A percentile compares a stretch with the other conserved stretches of the same genome.
phyloP scores from a whole-genome alignment of 1,140 invertebrate genomes.

The Drosophila virilis region DNA sequence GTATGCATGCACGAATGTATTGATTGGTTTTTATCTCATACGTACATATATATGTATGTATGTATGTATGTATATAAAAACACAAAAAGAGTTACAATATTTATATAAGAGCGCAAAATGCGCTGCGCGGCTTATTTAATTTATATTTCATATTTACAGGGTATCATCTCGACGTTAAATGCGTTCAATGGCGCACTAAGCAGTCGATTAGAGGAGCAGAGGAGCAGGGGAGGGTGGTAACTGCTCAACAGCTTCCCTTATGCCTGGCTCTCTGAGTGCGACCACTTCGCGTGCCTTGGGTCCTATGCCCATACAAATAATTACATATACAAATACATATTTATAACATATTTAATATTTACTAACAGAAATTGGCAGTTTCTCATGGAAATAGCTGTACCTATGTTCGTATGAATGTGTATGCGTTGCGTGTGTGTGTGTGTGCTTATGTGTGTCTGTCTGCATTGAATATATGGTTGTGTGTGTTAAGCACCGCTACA shows the following conservation, averaged over 20 bases:
- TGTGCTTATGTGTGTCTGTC: background rate
- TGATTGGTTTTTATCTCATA: background rate
- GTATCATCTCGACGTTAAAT: conserved; percentile 28
- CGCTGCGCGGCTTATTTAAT: conserved; percentile 6
- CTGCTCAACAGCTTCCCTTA: conserved; percentile 16
- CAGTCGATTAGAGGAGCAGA: no score
- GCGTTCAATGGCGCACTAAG: conserved; percentile 3
- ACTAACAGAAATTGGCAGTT: conserved; percentile 68
- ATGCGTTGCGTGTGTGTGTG: background rate
- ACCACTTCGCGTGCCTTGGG: background rate
- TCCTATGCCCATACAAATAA: background rate
- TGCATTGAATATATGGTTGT: background rate
- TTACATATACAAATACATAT: conserved; percentile 20
- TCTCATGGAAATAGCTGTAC: conserved; percentile 35
- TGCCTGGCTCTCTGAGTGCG: background rate
- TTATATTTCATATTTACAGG: conserved; percentile 35
- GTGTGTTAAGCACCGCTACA: background rate
- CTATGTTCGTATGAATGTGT: background rate
- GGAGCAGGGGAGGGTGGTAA: background rate
- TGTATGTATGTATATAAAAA: conserved; percentile 48
- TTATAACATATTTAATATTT: conserved; percentile 41
- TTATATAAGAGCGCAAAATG: conserved; percentile 62
- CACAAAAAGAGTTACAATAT: conserved; percentile 71
- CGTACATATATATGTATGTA: background rate
- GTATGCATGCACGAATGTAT: conserved; percentile 11